phyloP scores from a whole-genome alignment of 2,113 vertebrate genomes.

The Cavia aperea region DNA sequence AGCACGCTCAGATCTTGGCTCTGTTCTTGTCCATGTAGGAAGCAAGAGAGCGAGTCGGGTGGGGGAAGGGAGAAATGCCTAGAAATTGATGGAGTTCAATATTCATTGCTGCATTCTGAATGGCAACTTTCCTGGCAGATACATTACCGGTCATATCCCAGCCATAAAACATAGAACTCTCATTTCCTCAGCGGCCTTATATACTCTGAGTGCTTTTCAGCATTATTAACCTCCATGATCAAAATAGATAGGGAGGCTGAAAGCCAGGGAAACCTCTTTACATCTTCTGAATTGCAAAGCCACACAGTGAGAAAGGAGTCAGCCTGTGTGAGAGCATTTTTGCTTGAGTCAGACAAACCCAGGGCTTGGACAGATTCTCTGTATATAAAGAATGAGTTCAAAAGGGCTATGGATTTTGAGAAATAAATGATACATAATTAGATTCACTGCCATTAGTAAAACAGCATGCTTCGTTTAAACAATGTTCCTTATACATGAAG shows the following conservation, averaged over 20 bases:
- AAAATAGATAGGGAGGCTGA: conserved; percentile 64
- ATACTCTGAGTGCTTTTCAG: conserved; percentile 67
- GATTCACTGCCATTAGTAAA: conserved; percentile 14
- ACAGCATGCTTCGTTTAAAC: conserved; percentile 25
- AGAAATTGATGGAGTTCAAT: conserved; percentile 60
- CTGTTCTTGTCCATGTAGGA: background rate
- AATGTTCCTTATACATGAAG: background rate
- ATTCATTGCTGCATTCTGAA: conserved; percentile 61
- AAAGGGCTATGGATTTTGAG: background rate
- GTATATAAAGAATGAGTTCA: conserved; percentile 29
- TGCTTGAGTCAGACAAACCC: conserved; percentile 31
- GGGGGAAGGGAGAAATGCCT: background rate
- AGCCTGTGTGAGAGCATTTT: background rate
- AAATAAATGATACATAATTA: conserved; percentile 55
- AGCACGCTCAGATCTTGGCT: background rate
- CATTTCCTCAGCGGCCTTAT: conserved; percentile 66
- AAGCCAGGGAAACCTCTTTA: conserved; percentile 58
- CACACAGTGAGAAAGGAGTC: conserved; percentile 45
- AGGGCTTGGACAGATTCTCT: background rate
- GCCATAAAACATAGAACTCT: conserved; percentile 68
- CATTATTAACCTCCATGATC: conserved; percentile 71
- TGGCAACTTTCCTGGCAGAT: conserved; percentile 60
- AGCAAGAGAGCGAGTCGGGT: background rate
- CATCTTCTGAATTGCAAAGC: conserved; percentile 60
- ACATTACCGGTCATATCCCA: conserved; percentile 65